Base-by-base conservation (phyloP, 2,888 invertebrate genomes). In the Caenorhabditis zanzibari region DNA sequence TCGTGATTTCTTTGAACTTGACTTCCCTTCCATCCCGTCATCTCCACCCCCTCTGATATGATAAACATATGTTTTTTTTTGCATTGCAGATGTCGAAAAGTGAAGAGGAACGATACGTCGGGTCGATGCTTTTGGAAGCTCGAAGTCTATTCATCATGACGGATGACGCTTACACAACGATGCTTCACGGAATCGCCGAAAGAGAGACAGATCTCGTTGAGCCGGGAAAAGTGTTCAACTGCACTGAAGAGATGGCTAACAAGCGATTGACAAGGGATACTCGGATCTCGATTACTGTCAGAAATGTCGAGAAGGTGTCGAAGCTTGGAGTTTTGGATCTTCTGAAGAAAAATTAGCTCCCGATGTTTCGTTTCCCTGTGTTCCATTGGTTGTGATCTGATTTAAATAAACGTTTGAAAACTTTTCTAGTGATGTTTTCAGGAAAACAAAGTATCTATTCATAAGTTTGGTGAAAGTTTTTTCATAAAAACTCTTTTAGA, bases 71-170 rank as follows among this genome's bases (percentile, higher is more conserved):
- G 68, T 47, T 61, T 59, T 68, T 52, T 56, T n/a, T n/a, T 66
- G 5, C 16, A 47, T 76, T 77, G 56, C 82, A 82, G 82, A 73
- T 47, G 35, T 38, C 44, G 22, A 38, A 24, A 47, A 68, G 75
- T 35, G 80, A 83, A 26, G 71, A 74, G 24, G 75, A 83, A n/a
- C 41, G 83, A 35, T 80, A 81, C 58, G 82, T 90, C 22, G 91
- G 91, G 1, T 91, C 91, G 32, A 83, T 98, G 74, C 93, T 97
- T 38, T 93, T 98, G 76, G 96, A 97, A 93, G 95, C 95, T 16
- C 94, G 97, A 88, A 98, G 98, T 93, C 94, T 98, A 59, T 94
- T 98, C 16, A 94, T 99, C 58, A 93, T 98, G 22, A 95, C 95
- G 93, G 95, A 96, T 88, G 94, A 95, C 71, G 94, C 98, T 88